Evolutionary conservation across 2,888 invertebrate species (phyloP).

Genomic region (Exephanes ischioxanthus): DNA sequence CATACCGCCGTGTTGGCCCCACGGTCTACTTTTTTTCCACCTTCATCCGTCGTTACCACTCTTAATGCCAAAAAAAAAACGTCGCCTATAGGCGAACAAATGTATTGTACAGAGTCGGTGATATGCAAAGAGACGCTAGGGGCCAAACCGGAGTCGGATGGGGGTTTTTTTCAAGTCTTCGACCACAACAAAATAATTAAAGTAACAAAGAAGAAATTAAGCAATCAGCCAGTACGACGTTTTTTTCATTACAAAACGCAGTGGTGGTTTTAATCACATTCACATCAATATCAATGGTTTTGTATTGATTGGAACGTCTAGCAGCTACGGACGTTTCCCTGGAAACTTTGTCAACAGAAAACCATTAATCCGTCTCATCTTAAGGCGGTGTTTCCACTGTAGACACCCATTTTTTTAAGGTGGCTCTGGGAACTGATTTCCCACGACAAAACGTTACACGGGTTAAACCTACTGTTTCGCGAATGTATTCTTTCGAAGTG

Average conservation of each 20-base stretch:
- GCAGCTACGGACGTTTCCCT: slow-evolving; percentile 79
- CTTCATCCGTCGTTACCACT: too few relatives aligned
- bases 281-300: slow-evolving; percentile 83
- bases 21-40: background rate
- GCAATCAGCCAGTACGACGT: slow-evolving; percentile 85
- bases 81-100: background rate
- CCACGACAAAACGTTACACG: too few relatives aligned
- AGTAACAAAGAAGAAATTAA: slow-evolving; percentile 81
- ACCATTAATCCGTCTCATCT: slow-evolving; percentile 23
- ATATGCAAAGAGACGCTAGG: background rate
- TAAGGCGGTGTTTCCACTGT: background rate
- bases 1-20: slow-evolving; percentile 77
- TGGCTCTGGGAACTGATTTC: too few relatives aligned
- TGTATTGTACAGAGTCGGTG: background rate
- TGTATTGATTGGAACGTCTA: slow-evolving; percentile 84
- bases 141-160: slow-evolving; percentile 33
- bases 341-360: slow-evolving; percentile 72
- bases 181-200: slow-evolving; percentile 62
- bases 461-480: too few relatives aligned
- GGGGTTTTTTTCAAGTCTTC: background rate
- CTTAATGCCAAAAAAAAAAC: too few relatives aligned
- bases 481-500: too few relatives aligned
- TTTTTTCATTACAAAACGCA: slow-evolving; percentile 82
- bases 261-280: slow-evolving; percentile 77
- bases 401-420: background rate